These are phyloP conservation scores for Grapholita molesta DNA, from an alignment of 1,140 invertebrate genomes.

Conservation along the genomic window DNA sequence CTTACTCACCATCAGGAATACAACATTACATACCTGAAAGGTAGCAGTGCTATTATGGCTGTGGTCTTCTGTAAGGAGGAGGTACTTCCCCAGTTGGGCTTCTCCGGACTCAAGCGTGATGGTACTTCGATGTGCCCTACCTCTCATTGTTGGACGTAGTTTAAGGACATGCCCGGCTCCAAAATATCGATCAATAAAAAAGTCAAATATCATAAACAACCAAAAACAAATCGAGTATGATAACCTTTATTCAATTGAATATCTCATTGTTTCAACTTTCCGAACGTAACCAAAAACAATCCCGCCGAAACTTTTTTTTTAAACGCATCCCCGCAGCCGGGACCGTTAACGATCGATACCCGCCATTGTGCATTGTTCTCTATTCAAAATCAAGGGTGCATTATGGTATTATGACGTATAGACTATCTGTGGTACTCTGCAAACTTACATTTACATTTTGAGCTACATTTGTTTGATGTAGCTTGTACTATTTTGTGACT, in stretches of 20 bases:
- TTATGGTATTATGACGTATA: conserved; percentile 11
- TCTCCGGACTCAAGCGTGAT: too few species aligned
- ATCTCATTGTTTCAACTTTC: conserved; percentile 1
- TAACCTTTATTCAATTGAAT: neutral
- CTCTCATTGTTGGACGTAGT: too few species aligned
- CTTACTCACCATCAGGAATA: too few species aligned
- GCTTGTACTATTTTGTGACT: neutral
- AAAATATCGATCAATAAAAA: neutral
- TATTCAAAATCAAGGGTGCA: conserved; percentile 16
- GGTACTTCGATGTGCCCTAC: too few species aligned
- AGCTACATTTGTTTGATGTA: neutral
- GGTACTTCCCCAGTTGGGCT: too few species aligned
- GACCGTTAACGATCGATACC: conserved; percentile 18
- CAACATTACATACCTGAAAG: too few species aligned
- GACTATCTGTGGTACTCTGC: conserved; percentile 7
- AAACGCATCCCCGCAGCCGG: neutral
- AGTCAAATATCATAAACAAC: neutral
- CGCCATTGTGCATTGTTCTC: conserved; percentile 16
- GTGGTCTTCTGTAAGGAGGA: too few species aligned
- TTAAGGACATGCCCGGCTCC: too few species aligned
- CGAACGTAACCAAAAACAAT: conserved; percentile 2
- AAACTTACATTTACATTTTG: neutral
- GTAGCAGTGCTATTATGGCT: too few species aligned
- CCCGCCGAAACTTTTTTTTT: neutral
- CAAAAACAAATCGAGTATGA: neutral